phyloP scores from a whole-genome alignment of 2,888 invertebrate genomes.

The Schrankia costaestrigalis region DNA sequence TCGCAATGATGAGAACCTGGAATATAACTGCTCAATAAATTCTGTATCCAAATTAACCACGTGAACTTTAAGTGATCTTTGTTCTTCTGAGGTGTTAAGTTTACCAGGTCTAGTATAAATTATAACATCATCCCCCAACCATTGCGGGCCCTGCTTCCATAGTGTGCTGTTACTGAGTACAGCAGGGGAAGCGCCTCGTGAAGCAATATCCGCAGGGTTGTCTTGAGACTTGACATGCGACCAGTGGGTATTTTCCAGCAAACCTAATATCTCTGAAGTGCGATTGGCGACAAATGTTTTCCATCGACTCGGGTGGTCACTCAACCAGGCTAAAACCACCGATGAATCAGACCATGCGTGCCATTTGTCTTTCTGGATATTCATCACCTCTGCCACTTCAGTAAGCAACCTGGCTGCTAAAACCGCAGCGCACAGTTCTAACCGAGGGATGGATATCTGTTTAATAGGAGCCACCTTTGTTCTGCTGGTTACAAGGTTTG shows the following conservation, averaged over 20 bases:
- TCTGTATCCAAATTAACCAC: background rate
- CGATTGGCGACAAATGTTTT: slow-evolving; percentile 1
- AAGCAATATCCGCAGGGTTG: background rate
- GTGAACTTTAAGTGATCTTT: background rate
- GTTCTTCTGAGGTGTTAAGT: background rate
- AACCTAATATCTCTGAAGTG: background rate
- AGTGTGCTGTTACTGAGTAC: background rate
- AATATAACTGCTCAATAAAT: background rate
- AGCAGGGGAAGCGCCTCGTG: background rate
- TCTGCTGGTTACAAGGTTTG: background rate
- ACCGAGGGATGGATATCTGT: background rate
- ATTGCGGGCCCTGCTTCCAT: background rate
- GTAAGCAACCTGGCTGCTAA: background rate
- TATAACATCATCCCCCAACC: background rate
- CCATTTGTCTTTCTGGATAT: background rate
- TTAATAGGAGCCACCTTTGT: slow-evolving; percentile 1
- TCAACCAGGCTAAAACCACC: slow-evolving; percentile 1
- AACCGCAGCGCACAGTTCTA: slow-evolving; percentile 1
- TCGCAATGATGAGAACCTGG: background rate
- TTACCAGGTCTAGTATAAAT: background rate
- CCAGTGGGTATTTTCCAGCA: slow-evolving; percentile 1
- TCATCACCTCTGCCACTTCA: slow-evolving; percentile 1
- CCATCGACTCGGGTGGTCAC: background rate
- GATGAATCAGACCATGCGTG: slow-evolving; percentile 3
- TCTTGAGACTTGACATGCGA: background rate